phyloP scores from a whole-genome alignment of 35 echinoderm and acorn worm genomes.

The Heliocidaris erythrogramma region DNA sequence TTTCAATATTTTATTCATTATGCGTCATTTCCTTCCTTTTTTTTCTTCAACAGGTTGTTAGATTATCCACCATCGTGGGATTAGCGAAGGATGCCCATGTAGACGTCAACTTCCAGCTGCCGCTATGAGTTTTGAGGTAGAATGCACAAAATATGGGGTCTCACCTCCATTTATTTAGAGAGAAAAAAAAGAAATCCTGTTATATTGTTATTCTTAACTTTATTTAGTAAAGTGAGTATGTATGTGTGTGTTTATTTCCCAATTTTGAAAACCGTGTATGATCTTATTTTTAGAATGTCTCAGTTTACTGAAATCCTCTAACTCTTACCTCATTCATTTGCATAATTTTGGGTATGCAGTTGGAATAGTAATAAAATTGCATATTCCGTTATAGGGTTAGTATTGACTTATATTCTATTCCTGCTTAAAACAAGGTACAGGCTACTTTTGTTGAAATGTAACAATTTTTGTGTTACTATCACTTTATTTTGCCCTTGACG shows the following conservation, averaged over 20 bases:
- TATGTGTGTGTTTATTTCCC: conserved; percentile 16
- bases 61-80: conserved; percentile 80
- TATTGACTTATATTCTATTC: not conserved
- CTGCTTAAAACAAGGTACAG: not conserved
- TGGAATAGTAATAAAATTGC: not conserved
- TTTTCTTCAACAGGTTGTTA: conserved; percentile 72
- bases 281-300: not conserved
- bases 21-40: not conserved
- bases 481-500: not conserved
- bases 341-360: not conserved
- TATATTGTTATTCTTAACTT: not conserved
- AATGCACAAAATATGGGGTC: conserved; percentile 17
- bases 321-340: not conserved
- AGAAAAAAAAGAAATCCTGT: not conserved
- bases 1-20: not conserved
- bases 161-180: not conserved
- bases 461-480: not conserved
- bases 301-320: not conserved
- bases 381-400: not conserved
- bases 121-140: conserved; percentile 52
- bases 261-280: not conserved
- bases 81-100: conserved; percentile 84
- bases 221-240: not conserved
- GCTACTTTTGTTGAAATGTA: not conserved
- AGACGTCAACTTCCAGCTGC: conserved; percentile 87